Percentiles rank a stretch among this genome's conserved stretches.
Conservation (phyloP, 1,140 invertebrate species). For the Spodoptera litura region DNA sequence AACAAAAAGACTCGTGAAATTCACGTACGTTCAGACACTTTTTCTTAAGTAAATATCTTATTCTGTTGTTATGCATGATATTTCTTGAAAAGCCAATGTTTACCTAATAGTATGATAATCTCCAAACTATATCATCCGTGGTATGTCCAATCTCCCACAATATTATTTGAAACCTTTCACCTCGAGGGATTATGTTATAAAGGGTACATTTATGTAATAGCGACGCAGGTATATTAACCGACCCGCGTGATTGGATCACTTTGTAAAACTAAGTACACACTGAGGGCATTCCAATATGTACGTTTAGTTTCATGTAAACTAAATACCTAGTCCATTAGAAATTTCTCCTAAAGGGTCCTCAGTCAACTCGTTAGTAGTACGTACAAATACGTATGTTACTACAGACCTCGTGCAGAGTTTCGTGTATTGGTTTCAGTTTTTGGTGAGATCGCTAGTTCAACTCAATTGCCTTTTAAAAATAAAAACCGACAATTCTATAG, state of each 20-base stretch:
- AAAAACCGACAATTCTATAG: no score
- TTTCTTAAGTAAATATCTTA: background rate
- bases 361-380: background rate
- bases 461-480: no score
- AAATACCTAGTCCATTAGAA: background rate
- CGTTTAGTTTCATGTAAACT: background rate
- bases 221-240: conserved; percentile 17
- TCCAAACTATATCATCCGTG: conserved; percentile 20
- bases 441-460: no score
- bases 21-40: background rate
- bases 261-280: conserved; percentile 25
- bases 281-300: conserved; percentile 10
- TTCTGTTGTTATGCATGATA: background rate
- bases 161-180: conserved; percentile 40
- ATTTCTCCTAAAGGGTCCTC: background rate
- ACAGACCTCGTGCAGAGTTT: no score
- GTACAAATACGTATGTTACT: no score
- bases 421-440: no score
- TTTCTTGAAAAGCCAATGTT: conserved; percentile 7
- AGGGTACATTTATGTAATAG: conserved; percentile 39
- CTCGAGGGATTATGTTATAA: conserved; percentile 35
- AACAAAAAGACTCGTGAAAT: background rate
- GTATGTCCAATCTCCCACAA: conserved; percentile 28
- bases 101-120: conserved; percentile 30
- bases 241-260: conserved; percentile 44